Evolutionary conservation across 1,140 invertebrate genomes (phyloP).

Genomic region (Papilio polytes): DNA sequence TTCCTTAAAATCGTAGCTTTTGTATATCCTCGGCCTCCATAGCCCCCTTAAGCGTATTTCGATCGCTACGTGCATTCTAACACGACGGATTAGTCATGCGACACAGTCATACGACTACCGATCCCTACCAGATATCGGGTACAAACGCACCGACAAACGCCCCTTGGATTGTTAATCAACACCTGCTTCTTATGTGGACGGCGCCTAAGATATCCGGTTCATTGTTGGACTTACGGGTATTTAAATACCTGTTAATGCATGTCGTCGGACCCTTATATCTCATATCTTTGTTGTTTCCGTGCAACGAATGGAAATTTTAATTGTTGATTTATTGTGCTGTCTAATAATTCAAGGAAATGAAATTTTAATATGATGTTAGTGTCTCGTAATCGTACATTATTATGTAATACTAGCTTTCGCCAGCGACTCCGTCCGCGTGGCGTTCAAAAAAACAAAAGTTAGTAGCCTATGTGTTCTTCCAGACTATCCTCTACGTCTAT

Average conservation of each 20-base stretch:
- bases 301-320: not conserved
- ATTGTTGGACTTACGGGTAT: constrained; percentile 34
- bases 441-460: too few species aligned
- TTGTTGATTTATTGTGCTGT: not conserved
- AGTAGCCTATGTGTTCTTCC: too few species aligned
- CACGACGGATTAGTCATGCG: constrained; percentile 68
- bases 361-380: constrained; percentile 2
- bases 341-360: not conserved
- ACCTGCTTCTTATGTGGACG: constrained; percentile 25
- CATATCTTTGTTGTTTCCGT: constrained; percentile 11
- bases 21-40: not conserved
- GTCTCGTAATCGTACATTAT: not conserved
- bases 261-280: constrained; percentile 25
- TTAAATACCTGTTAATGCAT: constrained; percentile 38
- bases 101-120: constrained; percentile 62
- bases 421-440: too few species aligned
- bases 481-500: too few species aligned
- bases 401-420: too few species aligned
- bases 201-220: constrained; percentile 23
- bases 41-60: constrained; percentile 1
- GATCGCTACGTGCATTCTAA: constrained; percentile 59
- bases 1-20: not conserved
- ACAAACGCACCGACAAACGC: constrained; percentile 49
- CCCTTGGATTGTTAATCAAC: constrained; percentile 38
- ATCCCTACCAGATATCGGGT: constrained; percentile 56